These are phyloP conservation scores for Drosophila subobscura DNA, from an alignment of 1,140 invertebrate species.

Conservation along the genomic window DNA sequence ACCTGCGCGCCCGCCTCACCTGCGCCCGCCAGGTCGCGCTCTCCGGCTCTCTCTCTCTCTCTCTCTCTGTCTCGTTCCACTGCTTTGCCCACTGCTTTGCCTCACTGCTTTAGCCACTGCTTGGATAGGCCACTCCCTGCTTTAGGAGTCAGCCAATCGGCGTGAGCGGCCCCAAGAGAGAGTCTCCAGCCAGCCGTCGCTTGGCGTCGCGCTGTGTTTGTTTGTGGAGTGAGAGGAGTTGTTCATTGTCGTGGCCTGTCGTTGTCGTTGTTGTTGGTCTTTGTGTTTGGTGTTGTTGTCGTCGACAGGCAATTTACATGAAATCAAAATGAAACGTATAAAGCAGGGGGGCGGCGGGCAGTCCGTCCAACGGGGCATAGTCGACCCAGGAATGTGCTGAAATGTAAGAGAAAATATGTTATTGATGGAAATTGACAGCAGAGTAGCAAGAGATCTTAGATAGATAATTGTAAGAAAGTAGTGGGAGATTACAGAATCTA, in stretches of 20 bases:
- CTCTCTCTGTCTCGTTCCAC: conserved; percentile 3
- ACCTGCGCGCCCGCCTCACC: conserved; percentile 43
- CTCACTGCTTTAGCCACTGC: neutral
- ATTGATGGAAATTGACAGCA: neutral
- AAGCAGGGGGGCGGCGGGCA: conserved; percentile 17
- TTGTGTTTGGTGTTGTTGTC: conserved; percentile 71
- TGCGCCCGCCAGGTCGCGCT: conserved; percentile 22
- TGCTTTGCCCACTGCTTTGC: neutral
- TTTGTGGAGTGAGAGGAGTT: conserved; percentile 30
- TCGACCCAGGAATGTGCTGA: conserved; percentile 34
- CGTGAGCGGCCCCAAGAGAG: conserved; percentile 6
- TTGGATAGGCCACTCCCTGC: conserved; percentile 43
- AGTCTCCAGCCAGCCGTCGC: neutral
- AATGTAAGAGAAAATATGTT: neutral
- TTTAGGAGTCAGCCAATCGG: conserved; percentile 43
- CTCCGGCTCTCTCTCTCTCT: conserved; percentile 5
- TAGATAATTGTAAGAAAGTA: too few relatives aligned
- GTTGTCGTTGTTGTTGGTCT: conserved; percentile 26
- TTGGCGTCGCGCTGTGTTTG: neutral
- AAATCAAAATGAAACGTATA: conserved; percentile 79
- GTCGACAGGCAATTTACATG: conserved; percentile 80
- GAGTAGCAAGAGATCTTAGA: too few relatives aligned
- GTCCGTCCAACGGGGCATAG: neutral
- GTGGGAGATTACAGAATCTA: too few relatives aligned
- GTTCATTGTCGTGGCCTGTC: conserved; percentile 27